phyloP scores from a whole-genome alignment of 1,140 invertebrate genomes.

The Neocloeon triangulifer region DNA sequence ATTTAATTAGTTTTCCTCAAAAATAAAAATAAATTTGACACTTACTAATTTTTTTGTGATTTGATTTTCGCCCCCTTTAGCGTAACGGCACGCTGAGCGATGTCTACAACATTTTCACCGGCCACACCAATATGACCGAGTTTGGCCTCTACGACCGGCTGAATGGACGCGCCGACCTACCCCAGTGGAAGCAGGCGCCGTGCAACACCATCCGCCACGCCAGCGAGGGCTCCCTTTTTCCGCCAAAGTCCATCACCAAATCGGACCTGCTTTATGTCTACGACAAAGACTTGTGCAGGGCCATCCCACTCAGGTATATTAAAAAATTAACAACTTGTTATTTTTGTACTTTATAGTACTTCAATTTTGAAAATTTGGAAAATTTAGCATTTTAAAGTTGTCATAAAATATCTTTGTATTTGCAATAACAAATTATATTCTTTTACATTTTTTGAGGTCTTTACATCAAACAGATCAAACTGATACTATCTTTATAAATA shows the following conservation, averaged over 20 bases:
- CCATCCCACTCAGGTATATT: slow-evolving; percentile 47
- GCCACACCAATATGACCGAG: slow-evolving; percentile 43
- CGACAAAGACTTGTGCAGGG: slow-evolving; percentile 67
- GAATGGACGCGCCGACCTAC: slow-evolving; percentile 48
- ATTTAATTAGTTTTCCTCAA: background rate
- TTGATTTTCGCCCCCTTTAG: slow-evolving; percentile 18
- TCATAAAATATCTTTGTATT: no score
- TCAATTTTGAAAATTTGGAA: no score
- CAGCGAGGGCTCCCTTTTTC: slow-evolving; percentile 54
- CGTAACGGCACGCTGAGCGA: slow-evolving; percentile 62
- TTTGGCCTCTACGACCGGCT: slow-evolving; percentile 56
- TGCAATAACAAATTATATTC: no score
- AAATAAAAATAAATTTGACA: background rate
- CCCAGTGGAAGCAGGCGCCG: slow-evolving; percentile 48
- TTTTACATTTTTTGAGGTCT: no score
- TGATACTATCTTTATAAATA: no score
- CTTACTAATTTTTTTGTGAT: slow-evolving; percentile 1
- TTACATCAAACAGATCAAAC: no score
- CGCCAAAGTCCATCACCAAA: slow-evolving; percentile 43
- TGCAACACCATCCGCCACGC: slow-evolving; percentile 63
- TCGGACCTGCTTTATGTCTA: slow-evolving; percentile 51
- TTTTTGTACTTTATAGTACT: no score
- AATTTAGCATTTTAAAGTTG: no score
- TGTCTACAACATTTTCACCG: slow-evolving; percentile 57
- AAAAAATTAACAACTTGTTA: no score